Evolutionary conservation across 2,888 invertebrate species (phyloP).

Genomic region (Nemoura dubitans): DNA sequence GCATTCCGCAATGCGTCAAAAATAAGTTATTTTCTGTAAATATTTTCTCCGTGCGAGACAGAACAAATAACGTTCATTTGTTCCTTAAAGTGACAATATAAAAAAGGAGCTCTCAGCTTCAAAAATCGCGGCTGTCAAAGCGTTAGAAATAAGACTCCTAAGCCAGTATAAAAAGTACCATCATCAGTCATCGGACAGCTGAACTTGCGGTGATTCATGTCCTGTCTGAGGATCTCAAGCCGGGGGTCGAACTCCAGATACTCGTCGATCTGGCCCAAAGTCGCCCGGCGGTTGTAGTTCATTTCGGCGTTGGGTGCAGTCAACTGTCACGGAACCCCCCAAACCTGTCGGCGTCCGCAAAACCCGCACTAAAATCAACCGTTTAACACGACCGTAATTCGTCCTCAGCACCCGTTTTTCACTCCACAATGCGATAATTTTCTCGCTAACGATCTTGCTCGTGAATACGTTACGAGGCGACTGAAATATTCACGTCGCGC

Average conservation of each 20-base stretch:
- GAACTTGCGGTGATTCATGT: conserved; percentile 7
- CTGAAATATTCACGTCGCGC: not conserved
- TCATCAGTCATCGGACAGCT: conserved; percentile 26
- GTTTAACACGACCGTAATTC: not conserved
- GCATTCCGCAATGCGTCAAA: too few species aligned
- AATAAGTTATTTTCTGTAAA: too few species aligned
- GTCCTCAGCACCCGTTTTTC: too few species aligned
- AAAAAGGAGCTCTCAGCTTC: too few species aligned
- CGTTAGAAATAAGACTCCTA: too few species aligned
- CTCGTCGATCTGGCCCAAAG: not conserved
- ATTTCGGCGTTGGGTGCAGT: too few species aligned
- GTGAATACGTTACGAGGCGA: not conserved
- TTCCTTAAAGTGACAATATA: too few species aligned
- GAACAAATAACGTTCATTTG: too few species aligned
- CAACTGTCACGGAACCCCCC: too few species aligned
- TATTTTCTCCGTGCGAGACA: too few species aligned
- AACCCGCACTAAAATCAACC: not conserved
- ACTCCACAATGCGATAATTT: not conserved
- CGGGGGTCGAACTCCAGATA: not conserved
- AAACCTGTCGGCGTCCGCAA: too few species aligned
- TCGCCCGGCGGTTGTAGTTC: not conserved
- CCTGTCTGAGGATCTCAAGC: not conserved
- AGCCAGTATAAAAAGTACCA: not conserved
- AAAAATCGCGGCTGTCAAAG: too few species aligned
- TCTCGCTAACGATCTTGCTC: not conserved